Base-by-base conservation (phyloP, 2,113 vertebrate species). In the Dipodomys stephensi region DNA sequence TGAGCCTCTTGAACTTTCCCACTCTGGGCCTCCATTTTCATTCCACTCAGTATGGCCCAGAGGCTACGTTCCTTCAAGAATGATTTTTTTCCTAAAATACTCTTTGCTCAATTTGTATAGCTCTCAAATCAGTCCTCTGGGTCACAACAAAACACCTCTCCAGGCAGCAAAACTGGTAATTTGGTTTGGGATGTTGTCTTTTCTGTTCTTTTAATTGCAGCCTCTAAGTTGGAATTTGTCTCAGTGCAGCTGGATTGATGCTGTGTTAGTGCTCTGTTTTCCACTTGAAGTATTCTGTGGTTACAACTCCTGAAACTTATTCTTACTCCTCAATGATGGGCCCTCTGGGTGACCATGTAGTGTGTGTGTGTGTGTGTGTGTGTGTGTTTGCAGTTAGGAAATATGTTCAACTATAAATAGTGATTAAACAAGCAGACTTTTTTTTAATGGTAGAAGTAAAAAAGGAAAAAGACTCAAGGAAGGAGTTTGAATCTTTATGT, bases 51-150 rank as follows among this genome's bases (percentile, higher is more conserved):
- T 74, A 84, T 93, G 78, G 60, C 92, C 96, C 87, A 93, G 84
- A 94, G 87, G 73, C 84, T 93, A 53, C 67, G 87, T 94, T 85
- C 95, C 87, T 93, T 95, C 76, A 90, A 91, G 93, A 91, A 90
- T 92, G 27, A 82, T 87, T 93, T 95, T 85, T 95, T n/a, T 4
- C 53, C 53, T 57, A 60, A 94, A 88, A 82, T 74, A 76, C 49
- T 78, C 71, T 83, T 87, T 69, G 44, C 78, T 93, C 65, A 84
- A 79, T 93, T 72, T 84, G 64, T 72, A 39, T 39, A 92, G 81
- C 91, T 94, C 88, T 78, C 80, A 35, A 1, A 84, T 79, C 89
- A 64, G 60, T 91, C 94, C 78, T 95, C 73, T 68, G 93, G 74
- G 89, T 91, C 89, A 77, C 73, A 88, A 19, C 84, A 83, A 90